Evolutionary conservation across 2,888 invertebrate species (phyloP).

Genomic region (Protodeltote pygarga): DNA sequence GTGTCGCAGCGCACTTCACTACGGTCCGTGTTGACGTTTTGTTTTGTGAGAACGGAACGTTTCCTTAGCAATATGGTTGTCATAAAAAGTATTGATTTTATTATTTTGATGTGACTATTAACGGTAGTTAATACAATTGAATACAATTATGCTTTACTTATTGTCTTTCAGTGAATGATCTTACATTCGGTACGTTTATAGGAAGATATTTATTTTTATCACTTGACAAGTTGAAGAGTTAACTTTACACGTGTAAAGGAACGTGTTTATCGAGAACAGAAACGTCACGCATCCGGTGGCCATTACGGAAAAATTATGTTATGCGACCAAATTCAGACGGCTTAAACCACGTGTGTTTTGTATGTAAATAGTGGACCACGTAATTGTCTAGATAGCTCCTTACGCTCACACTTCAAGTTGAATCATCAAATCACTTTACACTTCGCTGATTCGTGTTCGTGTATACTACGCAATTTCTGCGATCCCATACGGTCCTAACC

Average conservation of each 20-base stretch:
- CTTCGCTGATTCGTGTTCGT: constrained; percentile 55
- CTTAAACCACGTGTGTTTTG: constrained; percentile 46
- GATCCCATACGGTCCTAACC: constrained; percentile 71
- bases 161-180: too few relatives aligned
- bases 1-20: constrained; percentile 56
- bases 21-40: constrained; percentile 33
- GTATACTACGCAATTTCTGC: constrained; percentile 69
- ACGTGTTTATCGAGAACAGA: constrained; percentile 50
- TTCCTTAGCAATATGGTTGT: constrained; percentile 18
- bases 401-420: constrained; percentile 57
- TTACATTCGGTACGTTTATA: too few relatives aligned
- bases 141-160: too few relatives aligned
- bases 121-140: too few relatives aligned
- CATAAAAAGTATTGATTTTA: constrained; percentile 20
- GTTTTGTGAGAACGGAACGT: constrained; percentile 38
- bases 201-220: neutral
- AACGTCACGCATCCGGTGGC: constrained; percentile 78
- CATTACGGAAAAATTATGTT: constrained; percentile 70
- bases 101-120: constrained; percentile 2
- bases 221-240: neutral
- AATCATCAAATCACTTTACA: constrained; percentile 52
- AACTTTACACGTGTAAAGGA: constrained; percentile 48
- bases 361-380: constrained; percentile 51
- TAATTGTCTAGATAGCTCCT: constrained; percentile 42
- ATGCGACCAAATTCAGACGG: constrained; percentile 65